Conservation (phyloP, 37 sponge, comb jelly and placozoan species). For the Chondrilla cf. caribensis region DNA sequence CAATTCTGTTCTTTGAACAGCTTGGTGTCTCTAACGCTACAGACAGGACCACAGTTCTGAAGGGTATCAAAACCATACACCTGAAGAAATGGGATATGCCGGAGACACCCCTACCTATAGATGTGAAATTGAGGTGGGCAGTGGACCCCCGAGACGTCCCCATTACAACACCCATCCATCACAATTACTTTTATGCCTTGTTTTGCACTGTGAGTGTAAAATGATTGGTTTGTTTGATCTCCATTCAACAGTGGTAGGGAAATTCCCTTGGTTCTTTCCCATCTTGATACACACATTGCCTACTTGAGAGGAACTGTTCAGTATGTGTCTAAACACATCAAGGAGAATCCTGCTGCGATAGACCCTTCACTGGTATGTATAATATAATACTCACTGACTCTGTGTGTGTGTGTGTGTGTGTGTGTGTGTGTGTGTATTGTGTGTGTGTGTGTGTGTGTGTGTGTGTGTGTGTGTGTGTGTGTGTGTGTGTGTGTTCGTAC, state of each 20-base stretch:
- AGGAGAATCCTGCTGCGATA: not conserved
- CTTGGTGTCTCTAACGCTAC: not conserved
- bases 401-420: no score
- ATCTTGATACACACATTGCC: not conserved
- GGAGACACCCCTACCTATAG: not conserved
- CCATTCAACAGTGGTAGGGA: not conserved
- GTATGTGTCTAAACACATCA: not conserved
- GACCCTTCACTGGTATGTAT: not conserved
- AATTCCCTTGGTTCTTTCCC: not conserved
- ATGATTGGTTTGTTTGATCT: no score
- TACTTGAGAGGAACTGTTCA: not conserved
- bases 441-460: no score
- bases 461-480: no score
- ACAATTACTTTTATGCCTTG: no score
- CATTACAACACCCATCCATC: no score
- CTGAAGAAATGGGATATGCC: constrained; percentile 14
- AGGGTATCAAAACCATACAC: not conserved
- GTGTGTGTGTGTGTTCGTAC: no score
- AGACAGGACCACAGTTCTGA: not conserved
- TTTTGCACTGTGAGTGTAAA: no score
- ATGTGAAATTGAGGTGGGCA: constrained; percentile 5
- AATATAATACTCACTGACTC: no score
- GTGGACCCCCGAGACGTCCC: not conserved
- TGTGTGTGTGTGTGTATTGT: no score
- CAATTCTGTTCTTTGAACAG: no score